Percentiles rank a stretch among this genome's conserved stretches.
Evolutionary conservation across 1,140 invertebrate species (phyloP).

Genomic region (Apocrypta bakeri): DNA sequence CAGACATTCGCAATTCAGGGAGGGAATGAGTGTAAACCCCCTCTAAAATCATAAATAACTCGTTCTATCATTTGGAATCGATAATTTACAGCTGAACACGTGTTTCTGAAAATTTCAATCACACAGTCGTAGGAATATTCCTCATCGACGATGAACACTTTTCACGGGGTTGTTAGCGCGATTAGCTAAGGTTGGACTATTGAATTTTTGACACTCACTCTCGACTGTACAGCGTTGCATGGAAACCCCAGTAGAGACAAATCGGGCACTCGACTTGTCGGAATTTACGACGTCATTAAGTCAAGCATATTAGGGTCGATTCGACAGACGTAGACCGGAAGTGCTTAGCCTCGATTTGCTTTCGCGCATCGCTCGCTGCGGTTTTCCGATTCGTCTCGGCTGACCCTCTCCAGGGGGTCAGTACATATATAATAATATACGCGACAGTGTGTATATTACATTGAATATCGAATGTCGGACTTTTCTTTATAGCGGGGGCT

Average conservation of each 20-base stretch:
- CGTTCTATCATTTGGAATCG: too few species aligned
- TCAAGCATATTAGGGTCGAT: slow-evolving; percentile 57
- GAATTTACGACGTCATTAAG: slow-evolving; percentile 60
- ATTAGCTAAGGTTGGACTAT: slow-evolving; percentile 29
- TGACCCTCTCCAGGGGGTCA: slow-evolving; percentile 56
- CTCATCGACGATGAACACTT: slow-evolving; percentile 16
- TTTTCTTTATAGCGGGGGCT: slow-evolving; percentile 52
- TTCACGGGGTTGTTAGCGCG: slow-evolving; percentile 42
- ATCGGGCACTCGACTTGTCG: slow-evolving; percentile 34
- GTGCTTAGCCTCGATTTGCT: slow-evolving; percentile 66
- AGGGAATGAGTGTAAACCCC: too few species aligned
- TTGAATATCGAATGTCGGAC: slow-evolving; percentile 63
- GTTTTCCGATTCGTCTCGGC: slow-evolving; percentile 65
- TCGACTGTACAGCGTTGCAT: neutral
- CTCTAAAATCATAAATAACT: too few species aligned
- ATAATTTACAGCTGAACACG: too few species aligned
- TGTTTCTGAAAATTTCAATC: too few species aligned
- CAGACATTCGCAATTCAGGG: too few species aligned
- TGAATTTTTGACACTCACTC: slow-evolving; percentile 43
- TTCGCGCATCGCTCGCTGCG: slow-evolving; percentile 39
- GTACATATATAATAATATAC: slow-evolving; percentile 39
- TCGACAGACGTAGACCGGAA: slow-evolving; percentile 60
- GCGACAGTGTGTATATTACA: slow-evolving; percentile 51
- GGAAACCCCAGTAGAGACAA: neutral
- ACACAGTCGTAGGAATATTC: too few species aligned